phyloP scores from a whole-genome alignment of 2,797 vertebrate species.

The Poecile montanus region DNA sequence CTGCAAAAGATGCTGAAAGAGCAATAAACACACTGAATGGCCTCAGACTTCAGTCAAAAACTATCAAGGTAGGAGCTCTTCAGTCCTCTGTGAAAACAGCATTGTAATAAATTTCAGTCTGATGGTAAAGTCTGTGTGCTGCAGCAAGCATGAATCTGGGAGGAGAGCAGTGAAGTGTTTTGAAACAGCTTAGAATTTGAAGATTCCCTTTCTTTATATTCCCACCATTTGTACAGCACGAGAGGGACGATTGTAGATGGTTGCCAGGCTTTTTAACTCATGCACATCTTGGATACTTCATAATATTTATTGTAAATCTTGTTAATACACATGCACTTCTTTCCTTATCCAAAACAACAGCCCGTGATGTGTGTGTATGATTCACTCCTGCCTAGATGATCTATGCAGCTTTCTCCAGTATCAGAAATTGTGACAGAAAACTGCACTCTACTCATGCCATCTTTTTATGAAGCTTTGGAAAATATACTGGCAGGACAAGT shows the following conservation, averaged over 20 bases:
- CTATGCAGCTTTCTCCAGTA: background rate
- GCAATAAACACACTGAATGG: conserved; percentile 99
- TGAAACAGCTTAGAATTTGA: background rate
- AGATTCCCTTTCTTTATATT: background rate
- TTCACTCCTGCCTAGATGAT: background rate
- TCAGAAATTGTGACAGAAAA: background rate
- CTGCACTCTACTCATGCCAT: background rate
- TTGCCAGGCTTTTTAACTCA: background rate
- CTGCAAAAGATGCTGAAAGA: conserved; percentile 98
- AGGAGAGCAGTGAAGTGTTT: background rate
- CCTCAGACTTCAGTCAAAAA: conserved; percentile 99
- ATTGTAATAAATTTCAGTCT: background rate
- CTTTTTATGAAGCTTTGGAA: background rate
- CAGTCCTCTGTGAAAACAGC: background rate
- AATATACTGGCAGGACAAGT: background rate
- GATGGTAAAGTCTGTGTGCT: background rate
- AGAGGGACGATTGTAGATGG: background rate
- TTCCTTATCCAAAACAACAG: background rate
- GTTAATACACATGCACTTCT: background rate
- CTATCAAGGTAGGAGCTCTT: conserved; percentile 93
- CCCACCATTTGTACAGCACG: background rate
- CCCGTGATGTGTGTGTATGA: accelerated
- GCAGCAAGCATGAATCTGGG: background rate
- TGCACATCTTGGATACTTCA: accelerated
- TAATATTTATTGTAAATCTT: background rate